Evolutionary conservation across 2,113 vertebrate genomes (phyloP).

Genomic region (Amia ocellicauda): DNA sequence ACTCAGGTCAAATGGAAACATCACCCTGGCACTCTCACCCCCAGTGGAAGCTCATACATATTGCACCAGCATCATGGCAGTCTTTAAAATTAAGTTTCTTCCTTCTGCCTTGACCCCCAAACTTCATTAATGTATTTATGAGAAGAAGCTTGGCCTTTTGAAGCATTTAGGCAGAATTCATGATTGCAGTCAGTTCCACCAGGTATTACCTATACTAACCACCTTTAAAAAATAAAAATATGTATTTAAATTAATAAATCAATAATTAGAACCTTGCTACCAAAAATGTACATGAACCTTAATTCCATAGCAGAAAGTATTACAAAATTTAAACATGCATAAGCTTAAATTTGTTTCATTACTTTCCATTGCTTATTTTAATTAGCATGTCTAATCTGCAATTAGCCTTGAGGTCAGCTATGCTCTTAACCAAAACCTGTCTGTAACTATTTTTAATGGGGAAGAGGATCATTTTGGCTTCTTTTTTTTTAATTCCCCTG

Average conservation of each 20-base stretch:
- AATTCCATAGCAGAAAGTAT: conserved; percentile 44
- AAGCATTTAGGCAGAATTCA: not conserved
- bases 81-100: too few species aligned
- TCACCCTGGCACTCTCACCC: too few species aligned
- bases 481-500: conserved; percentile 63
- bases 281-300: too few species aligned
- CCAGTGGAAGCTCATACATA: too few species aligned
- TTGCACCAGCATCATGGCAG: too few species aligned
- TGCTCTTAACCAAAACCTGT: conserved; percentile 47
- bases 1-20: too few species aligned
- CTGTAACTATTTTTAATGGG: conserved; percentile 52
- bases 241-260: conserved; percentile 17
- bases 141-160: not conserved
- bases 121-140: too few species aligned
- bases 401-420: conserved; percentile 66
- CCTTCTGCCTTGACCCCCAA: too few species aligned
- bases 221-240: too few species aligned
- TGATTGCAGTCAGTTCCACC: not conserved
- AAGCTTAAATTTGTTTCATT: conserved; percentile 58
- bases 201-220: not conserved
- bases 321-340: conserved; percentile 45
- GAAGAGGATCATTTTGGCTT: conserved; percentile 50
- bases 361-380: conserved; percentile 62
- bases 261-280: too few species aligned
- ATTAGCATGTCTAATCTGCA: conserved; percentile 68